Conservation (phyloP, 2,113 vertebrate species). For the Egretta garzetta region DNA sequence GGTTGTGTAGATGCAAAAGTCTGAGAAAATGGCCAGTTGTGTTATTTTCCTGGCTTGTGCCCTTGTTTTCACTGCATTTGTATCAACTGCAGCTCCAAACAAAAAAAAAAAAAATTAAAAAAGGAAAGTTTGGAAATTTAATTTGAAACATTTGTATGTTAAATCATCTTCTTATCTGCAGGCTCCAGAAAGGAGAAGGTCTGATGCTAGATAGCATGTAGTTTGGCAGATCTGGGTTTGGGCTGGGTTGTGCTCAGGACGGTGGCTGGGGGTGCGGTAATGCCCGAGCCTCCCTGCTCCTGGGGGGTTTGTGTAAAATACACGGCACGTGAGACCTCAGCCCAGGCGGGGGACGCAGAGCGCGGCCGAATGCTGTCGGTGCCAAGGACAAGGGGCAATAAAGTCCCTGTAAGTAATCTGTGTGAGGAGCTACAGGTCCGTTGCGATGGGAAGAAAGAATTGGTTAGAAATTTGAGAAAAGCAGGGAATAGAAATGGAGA, state of each 20-base stretch:
- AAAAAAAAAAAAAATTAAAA: background rate
- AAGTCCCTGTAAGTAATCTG: background rate
- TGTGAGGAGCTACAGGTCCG: background rate
- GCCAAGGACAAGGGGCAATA: background rate
- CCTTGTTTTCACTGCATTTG: background rate
- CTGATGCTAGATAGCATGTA: rapidly evolving
- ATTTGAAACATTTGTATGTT: background rate
- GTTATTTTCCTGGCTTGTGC: background rate
- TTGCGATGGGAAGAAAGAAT: background rate
- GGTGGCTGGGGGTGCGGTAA: background rate
- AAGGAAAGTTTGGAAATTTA: background rate
- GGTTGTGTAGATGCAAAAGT: background rate
- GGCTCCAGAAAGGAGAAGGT: background rate
- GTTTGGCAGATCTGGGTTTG: background rate
- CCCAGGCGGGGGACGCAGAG: rapidly evolving
- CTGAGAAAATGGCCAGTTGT: background rate
- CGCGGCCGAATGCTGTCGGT: background rate
- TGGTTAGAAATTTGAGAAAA: background rate
- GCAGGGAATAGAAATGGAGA: background rate
- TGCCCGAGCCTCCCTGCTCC: background rate
- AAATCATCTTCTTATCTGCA: background rate
- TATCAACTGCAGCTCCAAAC: background rate
- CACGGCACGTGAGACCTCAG: rapidly evolving
- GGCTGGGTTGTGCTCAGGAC: background rate
- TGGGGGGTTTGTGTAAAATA: rapidly evolving